phyloP scores from a whole-genome alignment of 2,797 vertebrate species.

The Xerus rutilus region DNA sequence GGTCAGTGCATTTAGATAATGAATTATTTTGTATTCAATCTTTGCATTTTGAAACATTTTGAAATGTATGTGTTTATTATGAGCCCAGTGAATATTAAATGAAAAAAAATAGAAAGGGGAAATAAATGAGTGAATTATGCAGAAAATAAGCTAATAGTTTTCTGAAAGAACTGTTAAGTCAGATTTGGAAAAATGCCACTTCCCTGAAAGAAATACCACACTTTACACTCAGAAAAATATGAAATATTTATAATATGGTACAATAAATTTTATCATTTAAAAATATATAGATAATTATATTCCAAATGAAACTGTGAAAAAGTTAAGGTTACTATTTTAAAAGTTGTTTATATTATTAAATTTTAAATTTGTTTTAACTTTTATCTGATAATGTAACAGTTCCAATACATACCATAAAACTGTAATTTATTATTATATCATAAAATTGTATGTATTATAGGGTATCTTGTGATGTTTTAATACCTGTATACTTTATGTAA shows the following conservation, averaged over 20 bases:
- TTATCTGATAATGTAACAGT: neutral
- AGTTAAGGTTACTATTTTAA: neutral
- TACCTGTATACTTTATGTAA: neutral
- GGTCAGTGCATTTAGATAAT: neutral
- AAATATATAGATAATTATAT: neutral
- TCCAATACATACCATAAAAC: too few species aligned
- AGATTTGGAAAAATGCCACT: neutral
- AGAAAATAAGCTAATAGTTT: neutral
- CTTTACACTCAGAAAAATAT: neutral
- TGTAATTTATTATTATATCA: neutral
- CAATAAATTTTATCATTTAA: neutral
- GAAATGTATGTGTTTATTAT: neutral
- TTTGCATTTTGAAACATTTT: neutral
- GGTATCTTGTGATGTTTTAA: neutral
- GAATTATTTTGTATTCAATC: neutral
- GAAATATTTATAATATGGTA: neutral
- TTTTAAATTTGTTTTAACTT: neutral
- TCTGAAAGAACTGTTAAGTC: neutral
- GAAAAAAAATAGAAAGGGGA: neutral
- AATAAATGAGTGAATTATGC: neutral
- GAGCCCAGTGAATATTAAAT: neutral
- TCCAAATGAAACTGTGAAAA: neutral
- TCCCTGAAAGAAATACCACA: slow-evolving; percentile 2
- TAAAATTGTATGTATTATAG: neutral
- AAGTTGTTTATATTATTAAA: neutral